Conservation (phyloP, 2,797 vertebrate species). For the Rhabdophis nuchalis region DNA sequence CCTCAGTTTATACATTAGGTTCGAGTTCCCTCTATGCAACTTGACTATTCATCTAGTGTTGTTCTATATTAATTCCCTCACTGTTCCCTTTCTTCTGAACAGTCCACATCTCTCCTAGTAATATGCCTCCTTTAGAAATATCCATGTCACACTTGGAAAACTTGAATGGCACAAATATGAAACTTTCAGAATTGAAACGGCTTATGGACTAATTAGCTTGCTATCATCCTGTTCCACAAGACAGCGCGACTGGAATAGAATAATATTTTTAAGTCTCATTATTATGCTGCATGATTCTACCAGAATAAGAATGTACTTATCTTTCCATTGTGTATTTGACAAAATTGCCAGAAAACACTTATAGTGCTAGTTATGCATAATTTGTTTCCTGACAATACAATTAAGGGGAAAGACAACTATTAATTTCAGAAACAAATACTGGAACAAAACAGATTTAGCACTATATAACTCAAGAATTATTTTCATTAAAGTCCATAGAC, state of each 20-base stretch:
- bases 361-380: conserved; percentile 23
- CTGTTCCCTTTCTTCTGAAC: not conserved
- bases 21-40: not conserved
- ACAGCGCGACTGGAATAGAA: conserved; percentile 18
- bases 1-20: not conserved
- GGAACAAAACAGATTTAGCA: conserved; percentile 35
- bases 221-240: conserved; percentile 19
- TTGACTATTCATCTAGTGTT: not conserved
- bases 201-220: not conserved
- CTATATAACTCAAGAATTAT: conserved; percentile 14
- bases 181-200: conserved; percentile 18
- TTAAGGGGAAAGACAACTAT: conserved; percentile 22
- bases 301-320: conserved; percentile 28
- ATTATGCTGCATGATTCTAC: conserved; percentile 22
- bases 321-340: conserved; percentile 12
- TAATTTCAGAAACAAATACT: conserved; percentile 16
- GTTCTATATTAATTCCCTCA: not conserved
- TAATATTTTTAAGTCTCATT: conserved; percentile 2
- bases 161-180: not conserved
- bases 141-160: not conserved
- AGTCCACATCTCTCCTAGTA: not conserved
- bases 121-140: not conserved
- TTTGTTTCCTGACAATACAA: conserved; percentile 41
- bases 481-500: conserved; percentile 16
- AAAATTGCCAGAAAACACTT: conserved; percentile 42